Conservation (phyloP, 2,113 vertebrate species). For the Anoplopoma fimbria region DNA sequence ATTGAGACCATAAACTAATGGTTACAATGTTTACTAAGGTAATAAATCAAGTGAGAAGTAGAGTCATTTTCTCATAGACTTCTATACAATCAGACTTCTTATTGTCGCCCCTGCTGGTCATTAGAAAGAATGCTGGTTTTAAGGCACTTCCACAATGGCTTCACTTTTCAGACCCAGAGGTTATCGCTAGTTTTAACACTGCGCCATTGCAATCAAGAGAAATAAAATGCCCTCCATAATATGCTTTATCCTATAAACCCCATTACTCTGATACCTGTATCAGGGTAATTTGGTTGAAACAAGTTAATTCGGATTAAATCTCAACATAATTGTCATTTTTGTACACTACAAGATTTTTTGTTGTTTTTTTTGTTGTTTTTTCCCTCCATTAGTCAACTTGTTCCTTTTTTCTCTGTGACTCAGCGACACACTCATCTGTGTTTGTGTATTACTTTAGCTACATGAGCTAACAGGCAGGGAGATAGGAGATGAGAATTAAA, state of each 20-base stretch:
- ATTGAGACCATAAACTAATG: background rate
- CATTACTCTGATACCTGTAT: background rate
- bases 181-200: background rate
- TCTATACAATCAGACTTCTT: background rate
- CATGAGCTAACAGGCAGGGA: background rate
- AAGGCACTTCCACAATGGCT: no score
- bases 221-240: background rate
- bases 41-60: background rate
- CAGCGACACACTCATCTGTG: background rate
- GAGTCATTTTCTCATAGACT: background rate
- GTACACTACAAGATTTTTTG: background rate
- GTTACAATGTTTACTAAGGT: background rate
- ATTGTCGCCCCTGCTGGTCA: background rate
- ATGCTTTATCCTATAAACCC: background rate
- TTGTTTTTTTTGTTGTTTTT: no score
- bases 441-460: slow-evolving; percentile 7
- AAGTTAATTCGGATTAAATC: background rate
- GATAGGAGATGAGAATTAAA: slow-evolving; percentile 6
- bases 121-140: background rate
- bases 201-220: background rate
- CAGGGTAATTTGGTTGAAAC: background rate
- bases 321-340: background rate
- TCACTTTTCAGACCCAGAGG: no score
- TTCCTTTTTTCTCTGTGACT: background rate
- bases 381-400: background rate